Percentiles rank a stretch among this genome's conserved stretches.
phyloP scores from a whole-genome alignment of 2,797 vertebrate genomes.

The Brachymystax lenok region DNA sequence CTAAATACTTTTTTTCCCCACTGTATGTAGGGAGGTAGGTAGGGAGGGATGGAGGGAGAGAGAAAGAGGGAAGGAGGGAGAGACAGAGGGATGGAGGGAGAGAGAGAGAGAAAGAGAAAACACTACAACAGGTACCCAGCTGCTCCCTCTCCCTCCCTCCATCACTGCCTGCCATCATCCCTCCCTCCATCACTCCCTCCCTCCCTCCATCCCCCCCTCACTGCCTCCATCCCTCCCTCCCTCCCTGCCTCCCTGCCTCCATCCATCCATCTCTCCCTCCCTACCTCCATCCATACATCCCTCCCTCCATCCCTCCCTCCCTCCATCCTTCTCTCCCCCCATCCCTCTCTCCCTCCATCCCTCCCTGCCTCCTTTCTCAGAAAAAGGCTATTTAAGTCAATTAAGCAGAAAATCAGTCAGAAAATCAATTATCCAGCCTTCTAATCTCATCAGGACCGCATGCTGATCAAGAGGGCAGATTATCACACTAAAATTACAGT shows the following conservation, averaged over 20 bases:
- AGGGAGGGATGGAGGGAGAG: too few species aligned
- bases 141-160: slow-evolving; percentile 15
- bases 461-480: slow-evolving; percentile 53
- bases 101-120: too few species aligned
- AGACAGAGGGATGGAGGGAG: accelerated
- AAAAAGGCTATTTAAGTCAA: slow-evolving; percentile 52
- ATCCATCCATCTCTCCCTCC: too few species aligned
- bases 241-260: background rate
- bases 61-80: too few species aligned
- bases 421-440: slow-evolving; percentile 53
- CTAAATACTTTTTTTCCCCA: too few species aligned
- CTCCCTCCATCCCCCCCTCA: background rate
- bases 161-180: background rate
- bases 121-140: background rate
- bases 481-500: slow-evolving; percentile 42
- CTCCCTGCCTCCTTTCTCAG: background rate
- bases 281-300: background rate
- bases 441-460: slow-evolving; percentile 50
- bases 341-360: background rate
- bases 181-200: background rate
- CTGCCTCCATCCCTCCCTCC: background rate
- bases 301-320: slow-evolving; percentile 13
- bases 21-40: too few species aligned
- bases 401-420: slow-evolving; percentile 48
- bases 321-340: background rate